phyloP scores from a whole-genome alignment of 2,113 vertebrate species.

The Cisticola juncidis region DNA sequence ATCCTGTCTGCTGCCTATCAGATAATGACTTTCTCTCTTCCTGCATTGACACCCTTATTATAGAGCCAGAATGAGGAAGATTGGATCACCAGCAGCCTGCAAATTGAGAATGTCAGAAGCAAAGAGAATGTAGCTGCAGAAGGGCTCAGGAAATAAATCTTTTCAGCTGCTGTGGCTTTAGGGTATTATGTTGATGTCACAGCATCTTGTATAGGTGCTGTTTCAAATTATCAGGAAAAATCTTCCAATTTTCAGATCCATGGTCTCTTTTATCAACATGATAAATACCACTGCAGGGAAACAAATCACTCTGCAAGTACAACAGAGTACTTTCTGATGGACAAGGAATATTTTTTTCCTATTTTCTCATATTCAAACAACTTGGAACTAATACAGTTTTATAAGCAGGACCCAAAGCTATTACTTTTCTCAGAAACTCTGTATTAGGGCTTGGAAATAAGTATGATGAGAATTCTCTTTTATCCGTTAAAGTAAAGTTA shows the following conservation, averaged over 20 bases:
- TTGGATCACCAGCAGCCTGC: constrained; percentile 42
- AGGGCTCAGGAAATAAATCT: constrained; percentile 66
- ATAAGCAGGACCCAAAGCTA: background rate
- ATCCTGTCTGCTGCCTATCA: constrained; percentile 15
- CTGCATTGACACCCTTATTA: constrained; percentile 58
- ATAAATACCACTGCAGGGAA: constrained; percentile 57
- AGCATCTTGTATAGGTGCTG: constrained; percentile 39
- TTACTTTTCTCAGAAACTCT: background rate
- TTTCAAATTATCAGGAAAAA: constrained; percentile 68
- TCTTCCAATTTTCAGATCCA: constrained; percentile 45
- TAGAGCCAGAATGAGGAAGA: constrained; percentile 39
- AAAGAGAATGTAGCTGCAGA: constrained; percentile 24
- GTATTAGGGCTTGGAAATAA: background rate
- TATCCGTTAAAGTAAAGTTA: background rate
- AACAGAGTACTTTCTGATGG: background rate
- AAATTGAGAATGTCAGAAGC: constrained; percentile 48
- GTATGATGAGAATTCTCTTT: background rate
- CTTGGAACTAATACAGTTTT: constrained; percentile 4
- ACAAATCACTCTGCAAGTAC: background rate
- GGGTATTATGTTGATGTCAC: constrained; percentile 62
- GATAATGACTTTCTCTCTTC: constrained; percentile 29
- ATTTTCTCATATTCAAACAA: constrained; percentile 1
- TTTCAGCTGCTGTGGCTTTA: constrained; percentile 26
- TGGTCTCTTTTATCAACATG: constrained; percentile 55
- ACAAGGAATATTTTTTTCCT: background rate